Conservation (phyloP, 1,140 invertebrate genomes). For the Mactra quadrangularis region DNA sequence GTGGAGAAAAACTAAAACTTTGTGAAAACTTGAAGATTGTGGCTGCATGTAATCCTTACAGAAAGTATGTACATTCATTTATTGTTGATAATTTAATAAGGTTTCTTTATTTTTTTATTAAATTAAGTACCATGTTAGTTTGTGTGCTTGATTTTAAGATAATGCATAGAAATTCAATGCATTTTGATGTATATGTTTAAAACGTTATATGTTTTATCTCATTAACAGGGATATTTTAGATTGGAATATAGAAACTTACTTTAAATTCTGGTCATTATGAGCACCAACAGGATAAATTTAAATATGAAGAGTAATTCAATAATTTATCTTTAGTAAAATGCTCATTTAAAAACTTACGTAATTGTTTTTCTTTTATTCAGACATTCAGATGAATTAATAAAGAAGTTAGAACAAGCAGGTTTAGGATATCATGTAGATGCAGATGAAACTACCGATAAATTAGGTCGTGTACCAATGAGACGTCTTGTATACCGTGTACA, state of each 20-base stretch:
- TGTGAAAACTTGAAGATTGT: constrained; percentile 76
- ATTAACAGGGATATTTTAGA: neutral
- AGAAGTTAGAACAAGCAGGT: constrained; percentile 75
- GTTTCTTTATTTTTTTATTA: neutral
- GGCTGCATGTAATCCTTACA: constrained; percentile 81
- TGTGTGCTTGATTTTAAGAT: neutral
- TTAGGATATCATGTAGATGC: constrained; percentile 77
- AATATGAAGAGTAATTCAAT: too few relatives aligned
- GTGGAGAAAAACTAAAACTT: constrained; percentile 69
- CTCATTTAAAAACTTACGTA: too few relatives aligned
- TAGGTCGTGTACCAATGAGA: constrained; percentile 77
- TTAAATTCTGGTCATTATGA: too few relatives aligned
- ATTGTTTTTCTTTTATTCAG: too few relatives aligned
- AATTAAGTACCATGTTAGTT: neutral
- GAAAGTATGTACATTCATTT: constrained; percentile 73
- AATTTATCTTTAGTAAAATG: too few relatives aligned
- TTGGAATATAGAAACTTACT: neutral
- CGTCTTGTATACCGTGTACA: constrained; percentile 80
- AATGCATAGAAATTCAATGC: constrained; percentile 8
- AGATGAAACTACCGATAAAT: constrained; percentile 72
- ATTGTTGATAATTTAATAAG: neutral
- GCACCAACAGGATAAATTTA: too few relatives aligned
- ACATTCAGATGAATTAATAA: constrained; percentile 76
- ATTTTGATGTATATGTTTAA: neutral
- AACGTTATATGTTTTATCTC: neutral